A percentile compares a stretch with the other conserved stretches of the same genome.
These are phyloP conservation scores for Apis laboriosa DNA, from an alignment of 1,140 invertebrate genomes.

Conservation along the genomic window DNA sequence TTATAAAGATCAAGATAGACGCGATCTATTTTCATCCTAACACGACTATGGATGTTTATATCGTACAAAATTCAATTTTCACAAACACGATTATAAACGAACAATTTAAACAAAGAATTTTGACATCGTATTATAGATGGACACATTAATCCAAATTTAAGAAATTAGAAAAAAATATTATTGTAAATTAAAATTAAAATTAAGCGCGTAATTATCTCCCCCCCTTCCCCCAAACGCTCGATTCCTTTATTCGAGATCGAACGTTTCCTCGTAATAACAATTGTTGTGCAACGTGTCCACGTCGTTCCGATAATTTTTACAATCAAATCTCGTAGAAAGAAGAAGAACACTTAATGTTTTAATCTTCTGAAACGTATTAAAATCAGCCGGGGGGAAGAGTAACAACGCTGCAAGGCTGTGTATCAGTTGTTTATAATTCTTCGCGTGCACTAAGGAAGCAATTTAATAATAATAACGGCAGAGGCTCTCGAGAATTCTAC, in stretches of 20 bases:
- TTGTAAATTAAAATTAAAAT: too few relatives aligned
- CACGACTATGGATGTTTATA: too few relatives aligned
- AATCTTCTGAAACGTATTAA: constrained; percentile 23
- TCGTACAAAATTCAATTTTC: too few relatives aligned
- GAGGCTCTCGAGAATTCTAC: constrained; percentile 15
- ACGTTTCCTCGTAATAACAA: constrained; percentile 14
- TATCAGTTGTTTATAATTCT: constrained; percentile 56
- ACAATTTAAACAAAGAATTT: too few relatives aligned
- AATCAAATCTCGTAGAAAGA: too few relatives aligned
- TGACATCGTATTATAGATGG: too few relatives aligned
- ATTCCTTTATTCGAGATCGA: neutral
- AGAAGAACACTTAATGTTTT: constrained; percentile 34
- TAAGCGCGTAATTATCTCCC: too few relatives aligned
- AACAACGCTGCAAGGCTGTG: neutral
- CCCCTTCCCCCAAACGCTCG: neutral
- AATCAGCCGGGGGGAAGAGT: constrained; percentile 5
- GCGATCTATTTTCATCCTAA: too few relatives aligned
- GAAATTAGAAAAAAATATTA: too few relatives aligned
- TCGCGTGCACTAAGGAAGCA: constrained; percentile 49
- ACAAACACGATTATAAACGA: too few relatives aligned
- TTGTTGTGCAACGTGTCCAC: neutral
- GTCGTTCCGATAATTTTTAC: constrained; percentile 1
- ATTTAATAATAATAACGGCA: constrained; percentile 53
- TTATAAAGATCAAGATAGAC: too few relatives aligned
- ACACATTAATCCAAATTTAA: too few relatives aligned